Evolutionary conservation across 1,140 invertebrate species (phyloP).

Genomic region (Drosophila murphyi): DNA sequence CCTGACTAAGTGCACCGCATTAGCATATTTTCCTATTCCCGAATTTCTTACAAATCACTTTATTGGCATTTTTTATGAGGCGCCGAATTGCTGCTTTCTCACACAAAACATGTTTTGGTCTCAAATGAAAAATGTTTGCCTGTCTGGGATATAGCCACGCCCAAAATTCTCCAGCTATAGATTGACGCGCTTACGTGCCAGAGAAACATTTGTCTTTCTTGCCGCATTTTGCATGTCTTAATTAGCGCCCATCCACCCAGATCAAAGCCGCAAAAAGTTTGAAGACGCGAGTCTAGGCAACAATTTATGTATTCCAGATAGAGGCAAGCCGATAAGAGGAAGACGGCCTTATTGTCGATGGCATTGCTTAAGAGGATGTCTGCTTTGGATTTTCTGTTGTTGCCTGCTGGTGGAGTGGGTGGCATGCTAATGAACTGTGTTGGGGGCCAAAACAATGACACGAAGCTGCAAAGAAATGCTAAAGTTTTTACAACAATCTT

Average conservation of each 20-base stretch:
- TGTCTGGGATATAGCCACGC: constrained; percentile 11
- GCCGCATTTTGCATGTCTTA: constrained; percentile 80
- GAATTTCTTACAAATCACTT: constrained; percentile 71
- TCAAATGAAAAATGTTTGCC: constrained; percentile 54
- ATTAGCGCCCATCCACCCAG: constrained; percentile 62
- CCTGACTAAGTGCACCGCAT: constrained; percentile 63
- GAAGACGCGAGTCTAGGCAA: constrained; percentile 55
- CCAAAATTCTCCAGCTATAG: constrained; percentile 30
- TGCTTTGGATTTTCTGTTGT: constrained; percentile 29
- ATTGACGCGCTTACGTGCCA: constrained; percentile 77
- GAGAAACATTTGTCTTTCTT: constrained; percentile 70
- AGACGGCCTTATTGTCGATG: constrained; percentile 34
- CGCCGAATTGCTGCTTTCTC: constrained; percentile 44
- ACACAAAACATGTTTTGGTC: constrained; percentile 47
- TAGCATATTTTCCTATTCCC: constrained; percentile 58
- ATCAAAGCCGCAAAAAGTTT: constrained; percentile 59
- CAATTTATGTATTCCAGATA: constrained; percentile 80
- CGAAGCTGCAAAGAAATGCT: constrained; percentile 33
- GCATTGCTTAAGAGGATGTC: constrained; percentile 22
- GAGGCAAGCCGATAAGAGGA: constrained; percentile 57
- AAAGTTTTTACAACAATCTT: constrained; percentile 40
- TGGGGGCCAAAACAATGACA: constrained; percentile 32
- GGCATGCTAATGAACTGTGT: constrained; percentile 63
- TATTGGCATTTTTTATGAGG: constrained; percentile 80
- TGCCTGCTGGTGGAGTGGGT: not conserved